These are phyloP conservation scores for Magallana nippona DNA, from an alignment of 2,888 invertebrate genomes.

Conservation along the genomic window DNA sequence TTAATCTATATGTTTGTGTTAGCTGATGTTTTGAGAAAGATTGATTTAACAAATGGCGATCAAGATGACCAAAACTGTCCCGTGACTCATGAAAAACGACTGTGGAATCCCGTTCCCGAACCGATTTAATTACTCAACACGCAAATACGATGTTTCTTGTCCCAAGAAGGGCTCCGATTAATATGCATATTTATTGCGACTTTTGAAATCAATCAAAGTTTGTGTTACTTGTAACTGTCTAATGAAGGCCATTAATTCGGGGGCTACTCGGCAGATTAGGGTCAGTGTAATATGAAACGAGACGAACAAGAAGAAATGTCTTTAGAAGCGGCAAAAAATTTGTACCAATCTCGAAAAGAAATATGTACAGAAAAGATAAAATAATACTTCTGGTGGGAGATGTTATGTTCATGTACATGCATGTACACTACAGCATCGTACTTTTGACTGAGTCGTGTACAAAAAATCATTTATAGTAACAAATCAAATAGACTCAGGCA, in stretches of 20 bases:
- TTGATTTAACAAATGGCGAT: conserved; percentile 23
- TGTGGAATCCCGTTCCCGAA: conserved; percentile 1
- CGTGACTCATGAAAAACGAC: conserved; percentile 21
- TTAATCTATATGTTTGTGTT: conserved; percentile 22
- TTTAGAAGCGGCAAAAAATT: neutral
- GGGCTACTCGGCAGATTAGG: neutral
- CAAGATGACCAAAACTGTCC: conserved; percentile 24
- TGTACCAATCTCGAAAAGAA: neutral
- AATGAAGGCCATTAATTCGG: neutral
- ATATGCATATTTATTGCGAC: conserved; percentile 19
- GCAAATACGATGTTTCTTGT: conserved; percentile 20
- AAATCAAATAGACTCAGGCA: too few relatives aligned
- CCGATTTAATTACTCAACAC: conserved; percentile 35
- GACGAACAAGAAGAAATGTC: neutral
- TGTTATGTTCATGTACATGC: too few relatives aligned
- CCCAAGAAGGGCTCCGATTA: neutral
- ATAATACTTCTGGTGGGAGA: too few relatives aligned
- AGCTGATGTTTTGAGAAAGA: conserved; percentile 33
- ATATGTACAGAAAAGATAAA: too few relatives aligned
- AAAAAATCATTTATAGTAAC: too few relatives aligned
- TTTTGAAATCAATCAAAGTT: conserved; percentile 6
- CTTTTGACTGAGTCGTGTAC: too few relatives aligned
- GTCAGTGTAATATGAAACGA: too few relatives aligned
- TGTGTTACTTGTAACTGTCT: conserved; percentile 8
- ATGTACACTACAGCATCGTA: too few relatives aligned